A percentile compares a stretch with the other conserved stretches of the same genome.
Evolutionary conservation across 2,797 vertebrate genomes (phyloP).

Genomic region (Spatula versicolor): DNA sequence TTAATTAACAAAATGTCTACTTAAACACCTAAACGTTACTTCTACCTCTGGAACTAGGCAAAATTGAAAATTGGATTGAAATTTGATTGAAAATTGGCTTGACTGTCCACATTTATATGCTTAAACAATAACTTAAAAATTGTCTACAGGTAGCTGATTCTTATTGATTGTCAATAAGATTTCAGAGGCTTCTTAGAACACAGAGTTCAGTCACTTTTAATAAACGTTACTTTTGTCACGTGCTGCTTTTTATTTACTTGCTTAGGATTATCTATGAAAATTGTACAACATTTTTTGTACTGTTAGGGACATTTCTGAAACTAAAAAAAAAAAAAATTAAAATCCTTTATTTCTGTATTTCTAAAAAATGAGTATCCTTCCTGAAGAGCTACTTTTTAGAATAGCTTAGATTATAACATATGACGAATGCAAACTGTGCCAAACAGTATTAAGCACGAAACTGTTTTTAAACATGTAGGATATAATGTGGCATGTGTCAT

Average conservation of each 20-base stretch:
- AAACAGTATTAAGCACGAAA: background rate
- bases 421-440: background rate
- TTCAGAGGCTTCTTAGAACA: background rate
- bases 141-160: background rate
- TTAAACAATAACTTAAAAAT: background rate
- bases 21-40: background rate
- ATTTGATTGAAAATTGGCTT: background rate
- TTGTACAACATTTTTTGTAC: background rate
- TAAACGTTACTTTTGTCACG: background rate
- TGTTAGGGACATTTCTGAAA: background rate
- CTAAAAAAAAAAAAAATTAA: background rate
- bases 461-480: background rate
- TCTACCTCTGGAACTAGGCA: background rate
- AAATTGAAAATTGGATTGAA: background rate
- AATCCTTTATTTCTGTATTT: background rate
- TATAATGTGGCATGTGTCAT: slow-evolving; percentile 10
- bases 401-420: background rate
- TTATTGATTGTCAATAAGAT: background rate
- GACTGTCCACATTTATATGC: background rate
- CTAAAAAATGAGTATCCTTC: background rate
- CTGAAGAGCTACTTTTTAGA: background rate
- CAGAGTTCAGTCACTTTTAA: background rate
- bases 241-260: background rate
- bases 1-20: background rate
- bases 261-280: background rate